Evolutionary conservation across 2,888 invertebrate genomes (phyloP), one percentile per base, ranked within the genome.

Genomic region (Xiphydria camelus): DNA sequence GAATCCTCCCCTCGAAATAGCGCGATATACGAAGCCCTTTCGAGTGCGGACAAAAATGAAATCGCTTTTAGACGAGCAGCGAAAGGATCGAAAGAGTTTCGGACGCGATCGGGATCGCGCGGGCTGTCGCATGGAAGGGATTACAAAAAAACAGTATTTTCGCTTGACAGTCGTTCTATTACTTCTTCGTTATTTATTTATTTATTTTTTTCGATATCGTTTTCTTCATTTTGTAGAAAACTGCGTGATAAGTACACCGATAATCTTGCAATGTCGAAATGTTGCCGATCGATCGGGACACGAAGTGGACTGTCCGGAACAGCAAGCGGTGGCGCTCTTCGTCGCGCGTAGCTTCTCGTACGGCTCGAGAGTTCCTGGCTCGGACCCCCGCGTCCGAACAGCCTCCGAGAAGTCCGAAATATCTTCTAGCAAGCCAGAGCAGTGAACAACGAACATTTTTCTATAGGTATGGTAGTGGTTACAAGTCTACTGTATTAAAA

Each of bases 211-310:
- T 69, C 54, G 65, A 65, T 69, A 66, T 66, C 53, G 67, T 69
- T 69, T 68, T 68, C 69, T 70, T 70, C 68, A 70, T 70, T 70
- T 67, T 67, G 68, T 70, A 70, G 68, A 70, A 70, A 70, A 70
- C 68, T 68, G 66, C 66, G 63, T 66, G 70, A 70, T 70, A 70
- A 70, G 70, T 70, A 70, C 70, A 70, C 70, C 70, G 70, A 69
- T 70, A 70, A 70, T 70, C 66, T 69, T 69, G 67, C 67, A 68
- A 66, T 69, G 67, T 70, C 58, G 63, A 66, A 66, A 67, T 63
- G 60, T 70, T 64, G 66, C 63, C 68, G 64, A 70, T 67, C 64
- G 55, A 37, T 43, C 42, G 33, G 39, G 32, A 34, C 10, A 18
- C 21, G 22, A 17, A 23, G 41, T 14, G 49, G 57, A 57, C 56